phyloP scores from a whole-genome alignment of 2,797 vertebrate species.

The Catamblyrhynchus diadema region DNA sequence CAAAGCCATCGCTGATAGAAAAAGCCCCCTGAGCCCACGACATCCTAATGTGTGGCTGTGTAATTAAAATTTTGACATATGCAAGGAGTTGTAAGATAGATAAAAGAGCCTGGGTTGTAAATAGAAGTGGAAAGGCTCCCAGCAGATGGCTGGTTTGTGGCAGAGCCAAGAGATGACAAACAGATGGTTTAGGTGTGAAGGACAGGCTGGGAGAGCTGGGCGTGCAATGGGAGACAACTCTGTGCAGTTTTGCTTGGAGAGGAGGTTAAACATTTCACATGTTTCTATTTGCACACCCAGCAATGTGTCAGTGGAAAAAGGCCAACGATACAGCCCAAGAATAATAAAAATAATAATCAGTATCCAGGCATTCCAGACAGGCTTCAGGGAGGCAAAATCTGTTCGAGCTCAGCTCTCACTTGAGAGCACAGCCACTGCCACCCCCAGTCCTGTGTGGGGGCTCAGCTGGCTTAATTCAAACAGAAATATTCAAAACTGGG shows the following conservation, averaged over 20 bases:
- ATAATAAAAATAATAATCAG: neutral
- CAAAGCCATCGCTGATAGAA: conserved; percentile 4
- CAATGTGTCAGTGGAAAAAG: neutral
- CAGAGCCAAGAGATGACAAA: conserved; percentile 52
- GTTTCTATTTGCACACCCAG: neutral
- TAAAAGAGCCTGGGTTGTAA: conserved; percentile 51
- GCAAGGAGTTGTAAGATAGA: conserved; percentile 63
- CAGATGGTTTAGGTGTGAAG: conserved; percentile 69
- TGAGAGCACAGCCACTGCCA: neutral
- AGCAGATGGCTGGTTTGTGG: conserved; percentile 71
- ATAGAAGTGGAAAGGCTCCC: conserved; percentile 66
- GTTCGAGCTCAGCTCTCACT: neutral
- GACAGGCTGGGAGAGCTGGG: conserved; percentile 30
- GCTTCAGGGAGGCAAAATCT: neutral
- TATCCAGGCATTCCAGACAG: neutral
- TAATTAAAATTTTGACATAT: conserved; percentile 72
- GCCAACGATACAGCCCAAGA: neutral
- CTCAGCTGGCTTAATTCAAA: neutral
- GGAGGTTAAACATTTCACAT: neutral
- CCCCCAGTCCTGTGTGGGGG: neutral
- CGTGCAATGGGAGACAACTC: neutral
- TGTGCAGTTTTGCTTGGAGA: neutral
- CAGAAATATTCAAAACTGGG: neutral
- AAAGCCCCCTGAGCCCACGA: conserved; percentile 18
- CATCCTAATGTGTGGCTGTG: conserved; percentile 37